These are phyloP conservation scores for Drosophila gunungcola DNA, from an alignment of 1,140 invertebrate genomes.

Conservation along the genomic window DNA sequence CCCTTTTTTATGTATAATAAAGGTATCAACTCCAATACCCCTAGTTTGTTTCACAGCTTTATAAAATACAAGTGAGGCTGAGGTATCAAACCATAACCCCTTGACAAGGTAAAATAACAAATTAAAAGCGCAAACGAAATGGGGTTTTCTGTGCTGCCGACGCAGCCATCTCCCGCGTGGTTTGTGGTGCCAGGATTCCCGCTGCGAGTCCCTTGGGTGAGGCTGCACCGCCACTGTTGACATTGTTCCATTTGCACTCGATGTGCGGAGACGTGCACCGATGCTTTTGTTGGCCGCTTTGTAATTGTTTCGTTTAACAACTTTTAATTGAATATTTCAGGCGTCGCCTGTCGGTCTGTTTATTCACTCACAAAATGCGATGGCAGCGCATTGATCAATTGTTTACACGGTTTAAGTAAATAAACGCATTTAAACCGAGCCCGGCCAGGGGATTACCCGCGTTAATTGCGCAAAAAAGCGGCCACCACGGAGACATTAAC, in stretches of 20 bases:
- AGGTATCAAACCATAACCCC: too few species aligned
- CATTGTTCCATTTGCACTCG: conserved; percentile 58
- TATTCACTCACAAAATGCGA: conserved; percentile 46
- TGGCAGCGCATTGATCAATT: conserved; percentile 58
- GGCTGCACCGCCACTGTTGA: conserved; percentile 55
- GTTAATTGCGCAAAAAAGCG: conserved; percentile 44
- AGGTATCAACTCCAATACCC: too few species aligned
- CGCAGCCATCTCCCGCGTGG: neutral
- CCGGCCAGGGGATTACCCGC: conserved; percentile 38
- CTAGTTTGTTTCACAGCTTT: too few species aligned
- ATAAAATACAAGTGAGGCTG: too few species aligned
- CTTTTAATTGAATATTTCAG: conserved; percentile 79
- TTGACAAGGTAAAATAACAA: too few species aligned
- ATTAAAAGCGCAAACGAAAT: neutral
- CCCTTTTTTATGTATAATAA: too few species aligned
- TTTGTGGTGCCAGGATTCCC: conserved; percentile 8
- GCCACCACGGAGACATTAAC: conserved; percentile 45
- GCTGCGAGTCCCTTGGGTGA: conserved; percentile 17
- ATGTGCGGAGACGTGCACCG: conserved; percentile 25
- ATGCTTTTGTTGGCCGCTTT: conserved; percentile 38
- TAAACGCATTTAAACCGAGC: conserved; percentile 58
- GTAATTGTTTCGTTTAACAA: conserved; percentile 77
- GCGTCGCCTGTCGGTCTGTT: conserved; percentile 40
- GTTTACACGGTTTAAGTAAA: conserved; percentile 76
- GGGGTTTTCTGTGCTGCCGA: neutral